Conservation (phyloP, 2,888 invertebrate species). For the Nomada ruficornis region DNA sequence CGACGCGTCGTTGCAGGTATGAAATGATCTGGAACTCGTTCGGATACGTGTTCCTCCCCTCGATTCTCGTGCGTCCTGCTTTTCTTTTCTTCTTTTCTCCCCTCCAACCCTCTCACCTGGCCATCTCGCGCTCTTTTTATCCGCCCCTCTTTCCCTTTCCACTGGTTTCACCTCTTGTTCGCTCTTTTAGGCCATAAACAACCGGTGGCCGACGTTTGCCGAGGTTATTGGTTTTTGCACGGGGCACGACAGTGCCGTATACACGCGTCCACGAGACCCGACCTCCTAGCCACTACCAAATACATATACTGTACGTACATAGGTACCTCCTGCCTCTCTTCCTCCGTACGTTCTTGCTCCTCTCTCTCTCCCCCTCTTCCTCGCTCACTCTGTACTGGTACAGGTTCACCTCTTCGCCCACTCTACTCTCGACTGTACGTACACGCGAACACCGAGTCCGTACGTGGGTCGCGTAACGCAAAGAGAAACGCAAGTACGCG, state of each 20-base stretch:
- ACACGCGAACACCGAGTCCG: neutral
- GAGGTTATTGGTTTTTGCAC: conserved; percentile 79
- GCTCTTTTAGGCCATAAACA: conserved; percentile 74
- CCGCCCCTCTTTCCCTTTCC: conserved; percentile 30
- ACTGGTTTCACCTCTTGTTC: conserved; percentile 28
- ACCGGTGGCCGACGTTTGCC: conserved; percentile 73
- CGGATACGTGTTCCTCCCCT: conserved; percentile 45
- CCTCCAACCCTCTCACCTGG: conserved; percentile 33
- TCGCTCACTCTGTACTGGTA: no score
- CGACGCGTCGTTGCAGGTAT: conserved; percentile 38
- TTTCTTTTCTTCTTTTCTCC: conserved; percentile 43
- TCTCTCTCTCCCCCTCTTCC: no score
- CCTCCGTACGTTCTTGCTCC: no score
- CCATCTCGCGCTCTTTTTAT: conserved; percentile 9
- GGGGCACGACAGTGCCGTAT: conserved; percentile 69
- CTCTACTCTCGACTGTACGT: neutral
- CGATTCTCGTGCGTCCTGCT: conserved; percentile 1
- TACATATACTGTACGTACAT: no score
- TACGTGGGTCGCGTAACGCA: conserved; percentile 16
- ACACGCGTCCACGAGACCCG: conserved; percentile 48
- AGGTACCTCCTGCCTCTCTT: neutral
- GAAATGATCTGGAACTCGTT: conserved; percentile 52
- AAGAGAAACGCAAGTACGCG: conserved; percentile 15
- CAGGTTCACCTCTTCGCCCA: neutral
- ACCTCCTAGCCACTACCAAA: neutral